A percentile compares a stretch with the other conserved stretches of the same genome.
Evolutionary conservation across 2,113 vertebrate species (phyloP).

Genomic region (Nesogale talazaci): DNA sequence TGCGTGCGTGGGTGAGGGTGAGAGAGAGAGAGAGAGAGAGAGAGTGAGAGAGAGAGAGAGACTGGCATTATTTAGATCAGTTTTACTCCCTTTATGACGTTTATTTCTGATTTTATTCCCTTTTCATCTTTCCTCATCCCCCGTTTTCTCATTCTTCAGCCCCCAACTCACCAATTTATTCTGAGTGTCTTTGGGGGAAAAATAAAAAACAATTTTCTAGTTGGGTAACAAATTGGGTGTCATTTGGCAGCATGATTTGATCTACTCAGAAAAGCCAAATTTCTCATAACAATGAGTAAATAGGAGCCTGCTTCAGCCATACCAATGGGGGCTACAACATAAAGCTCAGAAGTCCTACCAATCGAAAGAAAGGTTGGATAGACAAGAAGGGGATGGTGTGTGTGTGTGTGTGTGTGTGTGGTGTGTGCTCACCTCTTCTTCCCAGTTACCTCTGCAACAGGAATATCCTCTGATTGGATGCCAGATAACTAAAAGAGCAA

Average conservation of each 20-base stretch:
- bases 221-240: slow-evolving; percentile 78
- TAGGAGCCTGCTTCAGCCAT: slow-evolving; percentile 47
- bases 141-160: slow-evolving; percentile 46
- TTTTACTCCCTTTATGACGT: background rate
- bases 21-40: too few relatives aligned
- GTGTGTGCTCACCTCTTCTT: background rate
- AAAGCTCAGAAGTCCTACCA: slow-evolving; percentile 15
- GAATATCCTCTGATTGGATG: slow-evolving; percentile 10
- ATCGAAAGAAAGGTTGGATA: background rate
- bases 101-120: slow-evolving; percentile 9
- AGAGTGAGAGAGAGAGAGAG: too few relatives aligned
- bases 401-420: too few relatives aligned
- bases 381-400: too few relatives aligned
- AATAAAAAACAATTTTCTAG: slow-evolving; percentile 73
- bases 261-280: slow-evolving; percentile 60
- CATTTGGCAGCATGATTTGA: slow-evolving; percentile 44
- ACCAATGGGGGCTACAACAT: background rate
- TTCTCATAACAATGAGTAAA: background rate
- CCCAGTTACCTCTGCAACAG: background rate
- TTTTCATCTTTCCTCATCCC: slow-evolving; percentile 6
- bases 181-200: slow-evolving; percentile 70
- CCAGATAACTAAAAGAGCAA: slow-evolving; percentile 54
- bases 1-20: rapidly evolving
- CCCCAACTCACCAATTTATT: slow-evolving; percentile 61
- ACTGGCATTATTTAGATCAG: too few relatives aligned